Evolutionary conservation across 2,113 vertebrate genomes (phyloP).

Genomic region (Dascyllus trimaculatus): DNA sequence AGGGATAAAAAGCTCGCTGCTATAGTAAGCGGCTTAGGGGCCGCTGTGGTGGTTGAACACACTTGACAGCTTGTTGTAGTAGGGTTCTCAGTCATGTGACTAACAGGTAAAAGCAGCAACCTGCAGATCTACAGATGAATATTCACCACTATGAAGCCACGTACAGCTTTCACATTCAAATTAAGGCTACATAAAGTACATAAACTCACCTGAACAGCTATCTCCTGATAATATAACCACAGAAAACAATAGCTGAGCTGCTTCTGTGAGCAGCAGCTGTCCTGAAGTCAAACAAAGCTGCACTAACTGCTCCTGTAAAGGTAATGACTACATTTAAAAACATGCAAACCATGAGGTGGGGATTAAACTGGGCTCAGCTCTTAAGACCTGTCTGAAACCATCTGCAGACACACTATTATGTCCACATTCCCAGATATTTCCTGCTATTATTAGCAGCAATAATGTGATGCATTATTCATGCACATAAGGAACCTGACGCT

Average conservation of each 20-base stretch:
- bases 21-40: constrained; percentile 64
- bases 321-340: neutral
- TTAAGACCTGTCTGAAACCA: neutral
- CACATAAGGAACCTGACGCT: too few species aligned
- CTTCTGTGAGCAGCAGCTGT: neutral
- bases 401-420: neutral
- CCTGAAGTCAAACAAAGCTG: neutral
- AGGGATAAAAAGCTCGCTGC: constrained; percentile 34
- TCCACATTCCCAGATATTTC: neutral
- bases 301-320: neutral
- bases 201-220: neutral
- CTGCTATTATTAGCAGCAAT: neutral
- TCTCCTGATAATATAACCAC: neutral
- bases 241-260: neutral
- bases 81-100: constrained; percentile 9
- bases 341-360: neutral
- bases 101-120: constrained; percentile 7
- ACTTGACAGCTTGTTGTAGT: constrained; percentile 34
- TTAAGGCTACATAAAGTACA: neutral
- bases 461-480: neutral
- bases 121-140: constrained; percentile 9
- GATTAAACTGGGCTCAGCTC: neutral
- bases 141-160: neutral
- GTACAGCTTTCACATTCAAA: neutral
- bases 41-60: constrained; percentile 28